phyloP scores from a whole-genome alignment of 2,888 invertebrate species.

The Coenonympha glycerion region DNA sequence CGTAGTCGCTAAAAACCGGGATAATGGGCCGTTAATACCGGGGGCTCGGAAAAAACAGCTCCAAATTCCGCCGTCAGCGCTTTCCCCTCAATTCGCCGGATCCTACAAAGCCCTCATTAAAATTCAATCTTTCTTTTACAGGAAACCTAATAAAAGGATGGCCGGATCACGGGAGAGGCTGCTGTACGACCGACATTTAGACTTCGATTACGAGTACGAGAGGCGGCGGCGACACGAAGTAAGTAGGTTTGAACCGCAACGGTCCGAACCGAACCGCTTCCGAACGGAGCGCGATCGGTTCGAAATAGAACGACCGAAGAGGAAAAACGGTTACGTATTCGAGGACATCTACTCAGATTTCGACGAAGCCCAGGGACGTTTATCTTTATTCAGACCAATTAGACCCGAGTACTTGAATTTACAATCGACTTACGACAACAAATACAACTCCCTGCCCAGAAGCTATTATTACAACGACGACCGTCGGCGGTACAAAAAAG shows the following conservation, averaged over 20 bases:
- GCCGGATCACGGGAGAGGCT: constrained; percentile 65
- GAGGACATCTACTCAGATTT: constrained; percentile 73
- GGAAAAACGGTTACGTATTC: constrained; percentile 67
- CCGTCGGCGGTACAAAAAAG: constrained; percentile 54
- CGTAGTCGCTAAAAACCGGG: no score
- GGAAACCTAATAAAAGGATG: constrained; percentile 54
- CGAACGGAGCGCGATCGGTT: constrained; percentile 32
- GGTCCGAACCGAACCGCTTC: constrained; percentile 21
- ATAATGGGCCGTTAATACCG: no score
- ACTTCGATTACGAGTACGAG: constrained; percentile 50
- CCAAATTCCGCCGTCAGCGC: constrained; percentile 17
- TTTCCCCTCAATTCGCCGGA: constrained; percentile 20
- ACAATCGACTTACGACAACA: constrained; percentile 56
- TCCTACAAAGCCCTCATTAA: constrained; percentile 34
- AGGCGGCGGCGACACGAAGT: constrained; percentile 43
- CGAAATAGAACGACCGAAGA: constrained; percentile 48
- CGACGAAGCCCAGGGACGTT: constrained; percentile 65
- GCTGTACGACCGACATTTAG: constrained; percentile 56
- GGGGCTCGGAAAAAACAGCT: constrained; percentile 5
- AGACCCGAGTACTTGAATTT: constrained; percentile 68
- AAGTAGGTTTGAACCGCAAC: constrained; percentile 27
- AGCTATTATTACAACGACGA: constrained; percentile 60
- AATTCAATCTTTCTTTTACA: constrained; percentile 47
- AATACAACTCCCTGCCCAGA: constrained; percentile 66
- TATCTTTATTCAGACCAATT: constrained; percentile 68